A percentile compares a stretch with the other conserved stretches of the same genome.
Conservation (phyloP, 2,888 invertebrate genomes). For the Latheticus oryzae region DNA sequence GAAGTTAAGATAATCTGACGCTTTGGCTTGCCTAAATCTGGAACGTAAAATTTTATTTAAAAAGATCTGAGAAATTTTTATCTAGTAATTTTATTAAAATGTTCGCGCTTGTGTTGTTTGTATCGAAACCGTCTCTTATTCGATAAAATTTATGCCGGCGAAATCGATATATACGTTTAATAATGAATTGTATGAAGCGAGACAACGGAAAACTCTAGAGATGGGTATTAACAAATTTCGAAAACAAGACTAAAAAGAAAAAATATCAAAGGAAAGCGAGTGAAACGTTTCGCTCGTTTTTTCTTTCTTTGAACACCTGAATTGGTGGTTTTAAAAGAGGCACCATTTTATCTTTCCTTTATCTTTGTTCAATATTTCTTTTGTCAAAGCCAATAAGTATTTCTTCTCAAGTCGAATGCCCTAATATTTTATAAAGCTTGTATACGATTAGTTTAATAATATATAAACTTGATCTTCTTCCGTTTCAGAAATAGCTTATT, state of each 20-base stretch:
- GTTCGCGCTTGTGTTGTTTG: constrained; percentile 6
- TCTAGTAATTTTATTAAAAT: constrained; percentile 4
- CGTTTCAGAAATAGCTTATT: constrained; percentile 32
- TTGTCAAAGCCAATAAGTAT: constrained; percentile 56
- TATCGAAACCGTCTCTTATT: neutral
- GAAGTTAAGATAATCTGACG: too few species aligned
- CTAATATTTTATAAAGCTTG: constrained; percentile 47
- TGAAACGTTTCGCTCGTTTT: constrained; percentile 33
- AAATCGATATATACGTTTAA: constrained; percentile 14
- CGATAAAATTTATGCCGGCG: constrained; percentile 4
- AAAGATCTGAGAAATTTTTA: constrained; percentile 1
- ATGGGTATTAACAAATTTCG: constrained; percentile 28
- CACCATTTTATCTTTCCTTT: constrained; percentile 53
- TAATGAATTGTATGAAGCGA: constrained; percentile 13
- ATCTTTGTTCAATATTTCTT: constrained; percentile 56
- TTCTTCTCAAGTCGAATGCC: constrained; percentile 38
- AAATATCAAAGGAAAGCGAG: constrained; percentile 35
- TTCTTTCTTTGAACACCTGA: constrained; percentile 51
- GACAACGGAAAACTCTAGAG: constrained; percentile 7
- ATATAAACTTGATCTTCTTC: constrained; percentile 31
- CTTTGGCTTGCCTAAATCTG: too few species aligned
- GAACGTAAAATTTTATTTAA: too few species aligned
- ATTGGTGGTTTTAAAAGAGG: constrained; percentile 50
- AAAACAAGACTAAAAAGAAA: constrained; percentile 26
- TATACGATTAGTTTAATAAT: constrained; percentile 42